Evolutionary conservation across 2,888 invertebrate genomes (phyloP), one percentile per base, ranked within the genome.

Genomic region (Drosophila peninsularis): DNA sequence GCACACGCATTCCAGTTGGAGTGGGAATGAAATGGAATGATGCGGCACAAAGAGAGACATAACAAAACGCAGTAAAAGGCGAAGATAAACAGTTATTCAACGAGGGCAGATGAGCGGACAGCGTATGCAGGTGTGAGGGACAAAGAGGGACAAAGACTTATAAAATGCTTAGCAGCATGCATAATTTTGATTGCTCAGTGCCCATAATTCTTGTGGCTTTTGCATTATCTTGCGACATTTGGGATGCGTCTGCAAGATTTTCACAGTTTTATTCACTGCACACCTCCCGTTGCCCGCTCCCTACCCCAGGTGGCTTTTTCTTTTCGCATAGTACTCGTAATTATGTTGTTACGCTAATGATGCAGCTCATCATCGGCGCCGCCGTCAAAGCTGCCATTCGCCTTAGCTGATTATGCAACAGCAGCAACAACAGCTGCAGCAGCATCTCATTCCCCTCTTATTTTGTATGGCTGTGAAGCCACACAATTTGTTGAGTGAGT

Each of bases 341-440:
- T 83, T 84, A 83, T 81, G 88, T 84, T 87, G 82, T 77, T 77
- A 44, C 74, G 44, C 70, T 82, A 81, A 82, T 86, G 76, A 78
- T 67, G 78, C 71, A 61, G 69, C 74, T 77, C 74, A 72, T 81
- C 81, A 86, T 81, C 32, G 45, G 44, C 45, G 54, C 45, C 39
- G 69, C 61, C 50, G 77, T 54, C 80, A 61, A 72, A 77, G 62
- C 60, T 62, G 76, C 42, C 80, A 61, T 58, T 75, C 53, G 65
- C 50, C 36, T 24, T 21, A n/a, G 36, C 62, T 37, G 54, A 62
- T 83, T 83, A 84, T 70, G 87, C 75, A 83, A 87, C 54, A 47
- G 61, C 24, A 44, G 45, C 14, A 49, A 57, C 50, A 41, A 30
- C n/a, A 44, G 50, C 49, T 32, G 45, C 47, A 37, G 45, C 47